Evolutionary conservation across 2,888 invertebrate species (phyloP), one percentile per base, ranked within the genome.

Genomic region (Epiperipatus broadwayi): DNA sequence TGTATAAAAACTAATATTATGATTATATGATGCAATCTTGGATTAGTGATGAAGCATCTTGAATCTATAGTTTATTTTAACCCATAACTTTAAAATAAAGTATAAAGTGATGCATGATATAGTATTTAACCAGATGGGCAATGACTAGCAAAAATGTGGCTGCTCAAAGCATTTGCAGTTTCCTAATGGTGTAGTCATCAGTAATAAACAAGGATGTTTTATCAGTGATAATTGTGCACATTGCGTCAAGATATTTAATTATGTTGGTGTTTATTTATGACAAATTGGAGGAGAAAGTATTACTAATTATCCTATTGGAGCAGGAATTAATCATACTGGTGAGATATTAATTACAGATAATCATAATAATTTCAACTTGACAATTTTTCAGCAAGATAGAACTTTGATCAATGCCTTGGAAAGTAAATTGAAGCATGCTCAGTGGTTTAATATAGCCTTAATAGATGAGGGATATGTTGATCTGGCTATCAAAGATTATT

Each of bases 141-240:
- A 85, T 54, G 91, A 95, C 3, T 65, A 95, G 43, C 89, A 91
- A 57, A 93, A 93, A 61, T 95, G 95, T 56, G 89, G 89, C 41
- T 93, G 91, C 64, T 87, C 87, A 46, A 95, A 95, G 60, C 93
- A 97, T 58, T 68, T 99, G 40, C 95, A 97, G 62, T 99, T 99
- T 65, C 97, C 97, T 39, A 99, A 99, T 59, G 95, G 97, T 30
- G 95, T 99, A 3, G 95, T 95, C 15, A 95, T 95, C 35, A 97
- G 97, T 58, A 95, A 97, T 65, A 87, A 91, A 53, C 91, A 95
- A 57, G 95, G 95, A 64, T 97, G 99, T 53, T 95, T 97, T 66
- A 97, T 99, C 54, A 89, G 89, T 60, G 97, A 99, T 71, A 99
- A 99, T 66, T 77, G 97, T 38, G 95, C 95, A 35, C 97, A 99